These are phyloP conservation scores for Gallirallus australis DNA, from an alignment of 2,797 vertebrate genomes.

Conservation along the genomic window DNA sequence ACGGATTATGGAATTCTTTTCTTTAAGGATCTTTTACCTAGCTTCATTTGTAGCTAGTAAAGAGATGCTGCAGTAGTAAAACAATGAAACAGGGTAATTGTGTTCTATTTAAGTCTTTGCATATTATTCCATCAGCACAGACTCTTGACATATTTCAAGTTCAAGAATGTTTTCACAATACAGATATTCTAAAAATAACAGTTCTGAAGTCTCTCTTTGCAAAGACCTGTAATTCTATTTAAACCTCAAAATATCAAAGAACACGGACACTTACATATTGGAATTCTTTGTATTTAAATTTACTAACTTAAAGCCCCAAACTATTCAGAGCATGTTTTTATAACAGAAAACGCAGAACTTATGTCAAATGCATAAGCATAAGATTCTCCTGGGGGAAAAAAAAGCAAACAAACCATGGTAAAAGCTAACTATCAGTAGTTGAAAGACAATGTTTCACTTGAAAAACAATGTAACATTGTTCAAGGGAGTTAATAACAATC, in stretches of 20 bases:
- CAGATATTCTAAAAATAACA: not conserved
- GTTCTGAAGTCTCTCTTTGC: not conserved
- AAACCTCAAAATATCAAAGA: not conserved
- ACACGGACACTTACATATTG: not conserved
- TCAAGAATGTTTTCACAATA: not conserved
- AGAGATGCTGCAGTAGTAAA: not conserved
- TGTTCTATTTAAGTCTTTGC: not conserved
- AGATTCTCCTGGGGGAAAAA: not conserved
- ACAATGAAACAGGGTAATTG: not conserved
- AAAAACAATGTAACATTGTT: not conserved
- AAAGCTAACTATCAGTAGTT: not conserved
- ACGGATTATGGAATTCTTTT: not conserved
- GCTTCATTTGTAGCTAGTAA: not conserved
- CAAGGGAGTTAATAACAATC: not conserved
- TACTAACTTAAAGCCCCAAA: not conserved
- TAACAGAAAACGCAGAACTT: not conserved
- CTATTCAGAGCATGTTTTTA: not conserved
- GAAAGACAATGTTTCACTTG: not conserved
- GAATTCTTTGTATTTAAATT: constrained; percentile 7
- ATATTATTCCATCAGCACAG: not conserved
- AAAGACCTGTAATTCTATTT: not conserved
- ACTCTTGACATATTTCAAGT: not conserved
- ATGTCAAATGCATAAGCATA: not conserved
- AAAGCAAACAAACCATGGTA: not conserved
- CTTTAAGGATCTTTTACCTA: not conserved